Percentiles rank a stretch among this genome's conserved stretches.
These are phyloP conservation scores for Subacronicta megacephala DNA, from an alignment of 2,888 invertebrate genomes.

Conservation along the genomic window DNA sequence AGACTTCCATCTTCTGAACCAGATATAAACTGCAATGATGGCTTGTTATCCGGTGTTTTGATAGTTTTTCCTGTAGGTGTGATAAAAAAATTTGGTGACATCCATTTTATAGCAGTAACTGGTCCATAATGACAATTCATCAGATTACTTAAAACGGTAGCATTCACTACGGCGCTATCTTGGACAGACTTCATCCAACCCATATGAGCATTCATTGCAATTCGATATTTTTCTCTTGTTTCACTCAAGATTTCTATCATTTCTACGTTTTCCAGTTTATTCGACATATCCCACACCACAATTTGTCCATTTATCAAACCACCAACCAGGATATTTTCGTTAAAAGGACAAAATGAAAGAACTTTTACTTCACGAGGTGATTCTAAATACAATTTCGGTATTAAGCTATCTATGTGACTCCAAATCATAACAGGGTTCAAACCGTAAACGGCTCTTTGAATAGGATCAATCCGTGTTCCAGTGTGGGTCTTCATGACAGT, in stretches of 20 bases:
- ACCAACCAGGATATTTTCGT: slow-evolving; percentile 92
- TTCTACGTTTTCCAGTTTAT: slow-evolving; percentile 91
- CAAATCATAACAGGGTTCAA: slow-evolving; percentile 92
- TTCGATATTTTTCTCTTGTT: slow-evolving; percentile 90
- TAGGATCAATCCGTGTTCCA: slow-evolving; percentile 80
- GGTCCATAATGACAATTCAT: slow-evolving; percentile 90
- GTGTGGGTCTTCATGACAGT: slow-evolving; percentile 78
- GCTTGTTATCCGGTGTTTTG: slow-evolving; percentile 67
- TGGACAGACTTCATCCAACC: slow-evolving; percentile 92
- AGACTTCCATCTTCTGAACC: slow-evolving; percentile 92
- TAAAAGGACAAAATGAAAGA: slow-evolving; percentile 92
- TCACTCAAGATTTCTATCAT: slow-evolving; percentile 90
- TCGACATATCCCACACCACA: slow-evolving; percentile 92
- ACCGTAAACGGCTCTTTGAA: slow-evolving; percentile 90
- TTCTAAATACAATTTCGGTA: slow-evolving; percentile 92
- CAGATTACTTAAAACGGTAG: slow-evolving; percentile 91
- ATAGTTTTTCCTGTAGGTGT: slow-evolving; percentile 89
- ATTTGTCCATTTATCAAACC: slow-evolving; percentile 93
- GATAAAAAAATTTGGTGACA: slow-evolving; percentile 90
- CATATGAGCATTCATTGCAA: slow-evolving; percentile 90
- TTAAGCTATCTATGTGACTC: slow-evolving; percentile 92
- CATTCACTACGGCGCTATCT: slow-evolving; percentile 88
- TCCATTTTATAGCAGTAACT: slow-evolving; percentile 92
- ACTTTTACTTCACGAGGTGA: slow-evolving; percentile 91
- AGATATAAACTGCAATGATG: slow-evolving; percentile 91